Conservation (phyloP, 1,140 invertebrate species). For the Dufourea novaeangliae region DNA sequence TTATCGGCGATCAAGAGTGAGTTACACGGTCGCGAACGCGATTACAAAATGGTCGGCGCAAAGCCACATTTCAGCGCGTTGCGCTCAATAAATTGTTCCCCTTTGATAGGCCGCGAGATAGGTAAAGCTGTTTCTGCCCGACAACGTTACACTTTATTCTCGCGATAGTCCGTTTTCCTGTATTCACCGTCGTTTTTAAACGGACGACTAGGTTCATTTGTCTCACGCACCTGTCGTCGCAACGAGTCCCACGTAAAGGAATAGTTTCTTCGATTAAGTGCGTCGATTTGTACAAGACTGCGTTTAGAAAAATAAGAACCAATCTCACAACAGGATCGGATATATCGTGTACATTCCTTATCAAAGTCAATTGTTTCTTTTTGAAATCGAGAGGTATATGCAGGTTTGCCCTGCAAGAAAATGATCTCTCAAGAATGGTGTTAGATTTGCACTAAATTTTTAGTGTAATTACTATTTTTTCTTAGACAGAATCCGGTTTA, state of each 20-base stretch:
- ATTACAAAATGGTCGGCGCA: conserved; percentile 6
- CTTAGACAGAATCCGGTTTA: too few species aligned
- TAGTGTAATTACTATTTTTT: too few species aligned
- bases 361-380: too few species aligned
- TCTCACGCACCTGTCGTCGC: background rate
- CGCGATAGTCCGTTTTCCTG: background rate
- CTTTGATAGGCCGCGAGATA: background rate
- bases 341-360: background rate
- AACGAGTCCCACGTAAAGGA: background rate
- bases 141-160: background rate
- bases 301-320: background rate
- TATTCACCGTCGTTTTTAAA: conserved; percentile 1
- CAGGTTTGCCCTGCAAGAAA: too few species aligned
- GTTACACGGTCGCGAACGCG: background rate
- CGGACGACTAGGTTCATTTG: background rate
- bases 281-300: background rate
- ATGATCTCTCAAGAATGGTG: too few species aligned
- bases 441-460: too few species aligned
- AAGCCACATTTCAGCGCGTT: background rate
- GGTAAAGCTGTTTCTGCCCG: background rate
- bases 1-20: background rate
- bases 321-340: background rate
- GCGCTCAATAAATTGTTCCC: background rate
- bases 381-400: too few species aligned
- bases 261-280: background rate